These are phyloP conservation scores for Alloplasta piceator DNA, from an alignment of 2,888 invertebrate genomes.

Conservation along the genomic window DNA sequence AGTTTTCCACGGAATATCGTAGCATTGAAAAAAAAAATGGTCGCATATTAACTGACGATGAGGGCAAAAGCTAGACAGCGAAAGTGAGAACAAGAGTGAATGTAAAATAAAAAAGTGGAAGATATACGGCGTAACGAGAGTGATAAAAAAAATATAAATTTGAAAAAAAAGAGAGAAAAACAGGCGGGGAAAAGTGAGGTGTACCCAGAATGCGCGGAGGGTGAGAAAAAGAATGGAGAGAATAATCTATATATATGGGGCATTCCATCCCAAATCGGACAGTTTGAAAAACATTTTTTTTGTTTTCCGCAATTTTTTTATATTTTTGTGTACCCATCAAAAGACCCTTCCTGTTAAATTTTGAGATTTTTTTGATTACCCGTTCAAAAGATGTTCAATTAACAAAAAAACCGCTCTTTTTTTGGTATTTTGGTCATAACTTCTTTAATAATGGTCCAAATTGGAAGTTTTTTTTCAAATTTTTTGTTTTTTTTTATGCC, in stretches of 20 bases:
- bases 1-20: not conserved
- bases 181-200: slow-evolving; percentile 56
- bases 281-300: too few species aligned
- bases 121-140: slow-evolving; percentile 37
- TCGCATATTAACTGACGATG: slow-evolving; percentile 10
- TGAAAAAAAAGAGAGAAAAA: slow-evolving; percentile 44
- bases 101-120: slow-evolving; percentile 28
- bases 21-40: not conserved
- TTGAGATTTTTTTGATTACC: too few species aligned
- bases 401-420: too few species aligned
- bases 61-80: not conserved
- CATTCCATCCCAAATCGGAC: too few species aligned
- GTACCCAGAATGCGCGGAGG: slow-evolving; percentile 50
- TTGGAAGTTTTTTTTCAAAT: too few species aligned
- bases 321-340: too few species aligned
- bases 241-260: slow-evolving; percentile 20
- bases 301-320: too few species aligned
- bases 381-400: too few species aligned
- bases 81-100: slow-evolving; percentile 23
- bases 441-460: too few species aligned
- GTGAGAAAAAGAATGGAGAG: slow-evolving; percentile 37
- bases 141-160: slow-evolving; percentile 30
- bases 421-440: too few species aligned
- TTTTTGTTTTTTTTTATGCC: too few species aligned
- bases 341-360: too few species aligned